A percentile compares a stretch with the other conserved stretches of the same genome.
Evolutionary conservation across 1,140 invertebrate species (phyloP).

Genomic region (Lordiphosa collinella): DNA sequence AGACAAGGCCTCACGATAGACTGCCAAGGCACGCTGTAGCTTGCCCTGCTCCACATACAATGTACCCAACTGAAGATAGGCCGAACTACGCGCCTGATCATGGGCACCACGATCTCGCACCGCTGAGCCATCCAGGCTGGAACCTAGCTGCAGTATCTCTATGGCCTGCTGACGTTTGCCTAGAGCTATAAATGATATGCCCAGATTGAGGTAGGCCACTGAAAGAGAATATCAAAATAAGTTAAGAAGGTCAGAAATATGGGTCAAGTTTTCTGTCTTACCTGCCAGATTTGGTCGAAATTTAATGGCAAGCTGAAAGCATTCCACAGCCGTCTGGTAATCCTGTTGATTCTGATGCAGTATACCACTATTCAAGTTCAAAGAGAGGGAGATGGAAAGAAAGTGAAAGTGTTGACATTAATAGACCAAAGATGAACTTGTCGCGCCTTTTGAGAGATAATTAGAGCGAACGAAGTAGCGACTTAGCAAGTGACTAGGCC

Average conservation of each 20-base stretch:
- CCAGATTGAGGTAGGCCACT: slow-evolving; percentile 98
- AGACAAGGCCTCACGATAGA: slow-evolving; percentile 92
- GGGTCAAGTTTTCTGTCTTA: slow-evolving; percentile 82
- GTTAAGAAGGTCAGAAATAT: background rate
- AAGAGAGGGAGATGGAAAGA: slow-evolving; percentile 78
- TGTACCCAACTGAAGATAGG: slow-evolving; percentile 93
- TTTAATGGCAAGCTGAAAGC: slow-evolving; percentile 95
- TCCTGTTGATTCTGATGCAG: slow-evolving; percentile 93
- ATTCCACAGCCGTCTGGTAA: slow-evolving; percentile 93
- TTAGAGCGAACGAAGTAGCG: slow-evolving; percentile 44
- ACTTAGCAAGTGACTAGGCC: slow-evolving; percentile 20
- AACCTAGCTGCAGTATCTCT: slow-evolving; percentile 89
- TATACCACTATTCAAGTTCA: slow-evolving; percentile 86
- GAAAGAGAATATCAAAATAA: slow-evolving; percentile 24
- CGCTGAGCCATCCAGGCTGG: slow-evolving; percentile 90
- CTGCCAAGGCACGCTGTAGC: slow-evolving; percentile 90
- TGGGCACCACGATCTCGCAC: slow-evolving; percentile 94
- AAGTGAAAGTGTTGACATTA: slow-evolving; percentile 56
- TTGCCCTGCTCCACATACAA: slow-evolving; percentile 93
- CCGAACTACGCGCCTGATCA: slow-evolving; percentile 93
- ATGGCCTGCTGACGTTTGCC: slow-evolving; percentile 92
- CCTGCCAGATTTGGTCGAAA: slow-evolving; percentile 95
- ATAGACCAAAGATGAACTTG: slow-evolving; percentile 60
- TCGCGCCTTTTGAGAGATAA: slow-evolving; percentile 46
- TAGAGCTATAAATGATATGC: slow-evolving; percentile 90